These are phyloP conservation scores for Bursaphelenchus mucronatus DNA, from an alignment of 1,140 invertebrate species.

Conservation along the genomic window DNA sequence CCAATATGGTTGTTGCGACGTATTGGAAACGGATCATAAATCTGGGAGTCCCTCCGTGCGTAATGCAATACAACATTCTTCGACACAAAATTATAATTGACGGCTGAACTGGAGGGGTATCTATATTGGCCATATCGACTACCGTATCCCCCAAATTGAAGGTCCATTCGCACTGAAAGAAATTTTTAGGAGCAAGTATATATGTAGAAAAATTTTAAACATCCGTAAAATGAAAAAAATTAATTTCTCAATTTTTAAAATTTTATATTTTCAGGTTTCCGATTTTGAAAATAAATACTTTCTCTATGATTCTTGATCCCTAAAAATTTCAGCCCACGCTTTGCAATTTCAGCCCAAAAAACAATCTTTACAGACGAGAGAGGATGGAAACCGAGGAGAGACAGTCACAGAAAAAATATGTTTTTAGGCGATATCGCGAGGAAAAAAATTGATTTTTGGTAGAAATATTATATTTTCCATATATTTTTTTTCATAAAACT, in stretches of 20 bases:
- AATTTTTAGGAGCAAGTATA: neutral
- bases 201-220: neutral
- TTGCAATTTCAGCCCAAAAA: too few species aligned
- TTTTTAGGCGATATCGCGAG: too few species aligned
- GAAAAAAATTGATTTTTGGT: too few species aligned
- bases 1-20: conserved; percentile 32
- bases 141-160: conserved; percentile 47
- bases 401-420: too few species aligned
- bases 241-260: neutral
- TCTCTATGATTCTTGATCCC: neutral
- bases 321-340: conserved; percentile 17
- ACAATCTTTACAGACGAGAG: too few species aligned
- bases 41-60: conserved; percentile 43
- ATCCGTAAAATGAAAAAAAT: neutral
- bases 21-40: conserved; percentile 40
- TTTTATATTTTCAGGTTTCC: too few species aligned
- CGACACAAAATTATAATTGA: conserved; percentile 47
- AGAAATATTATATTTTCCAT: too few species aligned
- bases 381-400: too few species aligned
- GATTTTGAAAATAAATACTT: neutral
- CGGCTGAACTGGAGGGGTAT: conserved; percentile 35
- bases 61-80: conserved; percentile 41
- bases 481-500: too few species aligned
- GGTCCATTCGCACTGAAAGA: conserved; percentile 40
- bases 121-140: conserved; percentile 29